Evolutionary conservation across 1,140 invertebrate genomes (phyloP).

Genomic region (Heliconius hewitsoni): DNA sequence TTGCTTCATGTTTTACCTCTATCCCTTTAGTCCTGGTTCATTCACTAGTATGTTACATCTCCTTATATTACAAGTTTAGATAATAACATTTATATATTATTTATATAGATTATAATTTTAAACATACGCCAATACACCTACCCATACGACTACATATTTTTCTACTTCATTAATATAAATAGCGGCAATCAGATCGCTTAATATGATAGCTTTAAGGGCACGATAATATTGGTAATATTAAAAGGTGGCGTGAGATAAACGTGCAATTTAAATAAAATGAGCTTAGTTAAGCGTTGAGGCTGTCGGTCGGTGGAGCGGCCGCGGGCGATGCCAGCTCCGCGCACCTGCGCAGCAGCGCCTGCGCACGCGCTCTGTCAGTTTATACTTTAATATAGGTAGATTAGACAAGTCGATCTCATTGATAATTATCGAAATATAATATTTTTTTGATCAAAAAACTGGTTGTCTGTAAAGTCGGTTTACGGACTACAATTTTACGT

Average conservation of each 20-base stretch:
- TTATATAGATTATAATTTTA: too few relatives aligned
- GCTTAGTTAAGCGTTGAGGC: neutral
- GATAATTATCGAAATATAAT: neutral
- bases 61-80: too few relatives aligned
- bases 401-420: neutral
- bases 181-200: neutral
- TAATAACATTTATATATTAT: too few relatives aligned
- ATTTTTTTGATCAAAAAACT: too few relatives aligned
- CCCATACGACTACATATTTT: neutral
- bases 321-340: constrained; percentile 28
- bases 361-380: constrained; percentile 9
- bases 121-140: too few relatives aligned
- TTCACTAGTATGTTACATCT: too few relatives aligned
- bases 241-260: constrained; percentile 24
- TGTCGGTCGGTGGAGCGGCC: constrained; percentile 10
- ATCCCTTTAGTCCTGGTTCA: too few relatives aligned
- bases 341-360: constrained; percentile 28
- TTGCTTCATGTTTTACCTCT: too few relatives aligned
- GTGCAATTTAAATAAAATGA: constrained; percentile 21
- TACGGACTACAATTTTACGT: too few relatives aligned
- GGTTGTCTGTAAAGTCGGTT: too few relatives aligned
- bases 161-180: constrained; percentile 10
- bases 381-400: neutral
- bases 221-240: constrained; percentile 14
- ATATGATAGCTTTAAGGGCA: constrained; percentile 3